phyloP scores from a whole-genome alignment of 2,888 invertebrate species.

The Latheticus oryzae region DNA sequence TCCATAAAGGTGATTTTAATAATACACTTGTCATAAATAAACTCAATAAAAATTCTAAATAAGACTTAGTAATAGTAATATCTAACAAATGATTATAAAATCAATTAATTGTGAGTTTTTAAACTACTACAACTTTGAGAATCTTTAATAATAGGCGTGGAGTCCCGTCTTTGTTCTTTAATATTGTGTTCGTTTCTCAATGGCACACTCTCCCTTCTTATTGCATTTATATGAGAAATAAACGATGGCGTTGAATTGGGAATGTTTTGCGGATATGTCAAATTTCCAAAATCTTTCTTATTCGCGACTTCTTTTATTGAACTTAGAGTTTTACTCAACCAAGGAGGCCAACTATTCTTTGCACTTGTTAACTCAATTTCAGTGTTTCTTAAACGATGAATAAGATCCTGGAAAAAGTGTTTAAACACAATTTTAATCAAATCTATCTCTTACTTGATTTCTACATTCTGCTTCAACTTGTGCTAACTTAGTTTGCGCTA shows the following conservation, averaged over 20 bases:
- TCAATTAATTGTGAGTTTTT: conserved; percentile 56
- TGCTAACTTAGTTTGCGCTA: conserved; percentile 96
- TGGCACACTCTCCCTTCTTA: conserved; percentile 68
- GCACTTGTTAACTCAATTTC: conserved; percentile 80
- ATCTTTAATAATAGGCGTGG: conserved; percentile 63
- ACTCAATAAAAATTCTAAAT: too few species aligned
- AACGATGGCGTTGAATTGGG: conserved; percentile 59
- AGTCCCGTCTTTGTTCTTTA: conserved; percentile 59
- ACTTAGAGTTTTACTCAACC: conserved; percentile 93
- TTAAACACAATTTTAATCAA: neutral
- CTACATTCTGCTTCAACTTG: conserved; percentile 97
- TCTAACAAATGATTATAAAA: conserved; percentile 37
- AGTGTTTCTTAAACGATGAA: conserved; percentile 88
- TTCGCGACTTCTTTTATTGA: conserved; percentile 80
- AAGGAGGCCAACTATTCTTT: conserved; percentile 86
- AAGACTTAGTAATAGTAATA: neutral
- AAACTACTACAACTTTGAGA: conserved; percentile 65
- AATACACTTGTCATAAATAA: too few species aligned
- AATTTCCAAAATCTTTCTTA: conserved; percentile 66
- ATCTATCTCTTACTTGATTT: conserved; percentile 73
- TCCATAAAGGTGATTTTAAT: too few species aligned
- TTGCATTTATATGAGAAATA: conserved; percentile 62
- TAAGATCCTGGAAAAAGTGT: conserved; percentile 76
- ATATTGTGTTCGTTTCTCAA: conserved; percentile 49
- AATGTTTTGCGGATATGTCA: conserved; percentile 54